phyloP scores from a whole-genome alignment of 2,113 vertebrate species.

The Phasianus colchicus region DNA sequence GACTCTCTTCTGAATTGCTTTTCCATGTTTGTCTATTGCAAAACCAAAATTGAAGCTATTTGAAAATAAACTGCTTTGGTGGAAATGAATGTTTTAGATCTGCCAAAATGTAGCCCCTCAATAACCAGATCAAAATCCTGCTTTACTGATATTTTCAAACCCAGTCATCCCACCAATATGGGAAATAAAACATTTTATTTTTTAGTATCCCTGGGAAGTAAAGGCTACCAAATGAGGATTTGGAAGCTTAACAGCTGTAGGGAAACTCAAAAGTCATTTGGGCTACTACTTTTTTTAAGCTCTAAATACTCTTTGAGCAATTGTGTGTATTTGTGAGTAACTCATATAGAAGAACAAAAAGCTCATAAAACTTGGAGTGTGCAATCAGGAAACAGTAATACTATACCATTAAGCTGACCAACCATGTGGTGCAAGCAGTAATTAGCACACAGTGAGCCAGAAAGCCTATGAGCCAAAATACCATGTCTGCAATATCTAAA shows the following conservation, averaged over 20 bases:
- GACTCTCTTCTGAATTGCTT: neutral
- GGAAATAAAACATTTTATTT: neutral
- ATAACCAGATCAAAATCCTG: neutral
- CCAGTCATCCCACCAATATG: neutral
- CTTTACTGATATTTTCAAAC: neutral
- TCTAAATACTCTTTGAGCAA: neutral
- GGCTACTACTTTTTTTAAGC: neutral
- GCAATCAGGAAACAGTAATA: slow-evolving; percentile 22
- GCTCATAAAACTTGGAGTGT: slow-evolving; percentile 30
- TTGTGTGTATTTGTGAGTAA: neutral
- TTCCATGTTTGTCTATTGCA: neutral
- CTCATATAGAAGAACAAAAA: slow-evolving; percentile 4
- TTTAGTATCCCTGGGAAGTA: neutral
- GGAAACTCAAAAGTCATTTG: neutral
- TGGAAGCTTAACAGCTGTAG: neutral
- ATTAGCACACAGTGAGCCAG: neutral
- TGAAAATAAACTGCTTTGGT: neutral
- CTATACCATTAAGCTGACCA: slow-evolving; percentile 15
- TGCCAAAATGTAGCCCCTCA: neutral
- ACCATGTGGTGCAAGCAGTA: slow-evolving; percentile 16
- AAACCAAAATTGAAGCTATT: neutral
- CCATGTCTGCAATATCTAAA: neutral
- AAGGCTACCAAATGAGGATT: neutral
- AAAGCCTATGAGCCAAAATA: neutral
- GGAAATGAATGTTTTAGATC: neutral